These are phyloP conservation scores for Gastracanthus pulcherrimus DNA, from an alignment of 2,888 invertebrate species.

Conservation along the genomic window DNA sequence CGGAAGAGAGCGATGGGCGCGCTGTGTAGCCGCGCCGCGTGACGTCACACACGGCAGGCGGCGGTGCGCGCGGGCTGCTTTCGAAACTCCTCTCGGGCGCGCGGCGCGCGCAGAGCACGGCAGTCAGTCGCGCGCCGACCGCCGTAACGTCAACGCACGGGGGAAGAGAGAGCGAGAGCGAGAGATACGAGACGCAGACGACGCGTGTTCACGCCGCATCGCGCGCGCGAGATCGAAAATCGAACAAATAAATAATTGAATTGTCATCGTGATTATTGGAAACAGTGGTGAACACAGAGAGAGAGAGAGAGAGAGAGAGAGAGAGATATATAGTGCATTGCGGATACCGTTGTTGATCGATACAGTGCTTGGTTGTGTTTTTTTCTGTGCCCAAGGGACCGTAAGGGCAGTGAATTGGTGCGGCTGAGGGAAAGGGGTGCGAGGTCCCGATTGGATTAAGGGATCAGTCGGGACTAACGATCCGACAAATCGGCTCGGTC, in stretches of 20 bases:
- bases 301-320: no score
- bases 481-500: not conserved
- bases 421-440: no score
- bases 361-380: not conserved
- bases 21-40: slow-evolving; percentile 59
- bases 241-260: no score
- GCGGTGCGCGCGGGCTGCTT: slow-evolving; percentile 64
- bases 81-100: slow-evolving; percentile 70
- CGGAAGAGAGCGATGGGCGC: slow-evolving; percentile 24
- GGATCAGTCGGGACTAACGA: not conserved
- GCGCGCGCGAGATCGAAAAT: not conserved
- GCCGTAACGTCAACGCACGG: slow-evolving; percentile 64
- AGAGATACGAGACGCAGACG: no score
- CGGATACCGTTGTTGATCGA: not conserved
- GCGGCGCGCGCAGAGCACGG: slow-evolving; percentile 70
- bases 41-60: slow-evolving; percentile 65
- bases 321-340: no score
- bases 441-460: not conserved
- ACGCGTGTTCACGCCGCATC: not conserved
- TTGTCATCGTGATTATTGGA: not conserved
- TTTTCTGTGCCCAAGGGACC: no score
- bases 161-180: not conserved
- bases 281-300: not conserved
- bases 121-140: slow-evolving; percentile 73
- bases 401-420: no score